Evolutionary conservation across 30 jellyfish, hydroid and myxozoan species (phyloP), one percentile per base, ranked within the genome.

Genomic region (Aurelia sp.): DNA sequence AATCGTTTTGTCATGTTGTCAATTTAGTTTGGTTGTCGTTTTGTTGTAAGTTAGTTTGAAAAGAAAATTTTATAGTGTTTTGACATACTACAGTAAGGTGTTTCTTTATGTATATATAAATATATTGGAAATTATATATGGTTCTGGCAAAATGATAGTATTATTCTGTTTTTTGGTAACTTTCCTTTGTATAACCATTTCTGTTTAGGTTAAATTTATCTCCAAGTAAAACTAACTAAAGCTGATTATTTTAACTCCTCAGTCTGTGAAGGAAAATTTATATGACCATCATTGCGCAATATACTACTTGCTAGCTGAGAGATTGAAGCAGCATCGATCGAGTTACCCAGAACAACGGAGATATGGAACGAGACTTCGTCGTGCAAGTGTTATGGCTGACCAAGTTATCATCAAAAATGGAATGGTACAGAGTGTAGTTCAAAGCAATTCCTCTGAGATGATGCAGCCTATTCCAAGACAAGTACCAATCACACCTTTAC

Each of bases 231-330:
- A 17, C 35, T 40, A 48, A 70, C 33, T 11, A 52, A 24, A 9
- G 20, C 40, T 77, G 10, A 11, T 7, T 21, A 48, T 47, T 72
- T 11, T 20, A 21, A 67, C 18, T 8, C 78, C 82, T 38, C 50
- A 95, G 99, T 89, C 99, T 3, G 97, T 95, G 38, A 85, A 53
- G 53, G 95, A 79, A 41, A 95, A 89, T 72, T 90, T 82, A 2
- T 95, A 89, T 85, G 99, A 95, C 70, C 99, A 95, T 59, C 97
- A 89, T 65, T 61, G 97, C 50, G 99, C 99, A 55, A 95, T 95
- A 63, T 95, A 95, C 82, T 85, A 90, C 71, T 72, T 95, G 70
- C 84, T 95, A 20, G 93, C 96, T 24, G 99, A 95, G 62, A 59
- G 99, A 53, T 88, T 95, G 80, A 84, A 85, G 82, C 97, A 90